These are phyloP conservation scores for Halichoeres trimaculatus DNA, from an alignment of 2,113 vertebrate species.

Conservation along the genomic window DNA sequence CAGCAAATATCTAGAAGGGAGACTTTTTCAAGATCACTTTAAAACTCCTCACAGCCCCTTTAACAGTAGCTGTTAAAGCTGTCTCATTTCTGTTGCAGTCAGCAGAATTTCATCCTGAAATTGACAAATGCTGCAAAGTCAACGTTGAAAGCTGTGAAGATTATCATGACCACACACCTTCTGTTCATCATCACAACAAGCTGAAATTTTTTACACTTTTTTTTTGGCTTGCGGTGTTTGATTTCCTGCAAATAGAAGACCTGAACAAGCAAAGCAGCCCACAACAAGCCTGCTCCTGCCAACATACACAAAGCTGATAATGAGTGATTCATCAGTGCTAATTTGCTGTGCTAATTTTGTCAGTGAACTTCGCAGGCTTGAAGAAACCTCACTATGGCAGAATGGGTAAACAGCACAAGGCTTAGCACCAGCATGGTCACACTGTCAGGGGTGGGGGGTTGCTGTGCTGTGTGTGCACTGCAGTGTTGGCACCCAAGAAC, in stretches of 20 bases:
- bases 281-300: constrained; percentile 60
- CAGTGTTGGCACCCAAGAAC: not conserved
- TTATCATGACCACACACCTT: constrained; percentile 33
- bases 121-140: not conserved
- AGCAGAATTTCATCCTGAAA: not conserved
- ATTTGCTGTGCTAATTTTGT: constrained; percentile 73
- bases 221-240: constrained; percentile 32
- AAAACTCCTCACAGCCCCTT: not conserved
- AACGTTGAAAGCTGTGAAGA: constrained; percentile 21
- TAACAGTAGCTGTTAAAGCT: not conserved
- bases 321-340: constrained; percentile 72
- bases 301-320: constrained; percentile 61
- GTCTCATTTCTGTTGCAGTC: not conserved
- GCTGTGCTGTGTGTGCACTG: not conserved
- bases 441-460: constrained; percentile 22
- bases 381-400: constrained; percentile 48
- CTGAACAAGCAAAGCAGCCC: constrained; percentile 49
- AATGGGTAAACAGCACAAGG: constrained; percentile 47
- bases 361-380: constrained; percentile 51
- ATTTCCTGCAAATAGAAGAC: constrained; percentile 47
- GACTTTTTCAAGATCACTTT: too few relatives aligned
- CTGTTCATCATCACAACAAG: constrained; percentile 49
- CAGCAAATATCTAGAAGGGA: too few relatives aligned
- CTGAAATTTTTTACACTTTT: constrained; percentile 20
- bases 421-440: constrained; percentile 27